Evolutionary conservation across 2,797 vertebrate species (phyloP).

Genomic region (Gastrophryne carolinensis): DNA sequence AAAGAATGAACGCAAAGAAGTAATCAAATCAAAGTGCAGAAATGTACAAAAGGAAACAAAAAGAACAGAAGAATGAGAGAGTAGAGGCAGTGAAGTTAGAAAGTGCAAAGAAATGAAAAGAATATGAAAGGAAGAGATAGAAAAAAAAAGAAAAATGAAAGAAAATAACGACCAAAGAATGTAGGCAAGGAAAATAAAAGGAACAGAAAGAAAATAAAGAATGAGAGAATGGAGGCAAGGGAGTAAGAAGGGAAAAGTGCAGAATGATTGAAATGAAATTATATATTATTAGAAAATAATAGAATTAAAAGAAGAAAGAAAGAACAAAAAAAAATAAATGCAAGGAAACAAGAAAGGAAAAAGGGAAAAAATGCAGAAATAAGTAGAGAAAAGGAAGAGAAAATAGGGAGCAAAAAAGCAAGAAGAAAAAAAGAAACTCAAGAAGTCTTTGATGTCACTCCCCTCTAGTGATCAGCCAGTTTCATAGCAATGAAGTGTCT

Average conservation of each 20-base stretch:
- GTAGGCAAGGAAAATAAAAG: neutral
- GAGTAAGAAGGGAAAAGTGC: neutral
- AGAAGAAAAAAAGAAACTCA: neutral
- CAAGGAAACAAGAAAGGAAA: neutral
- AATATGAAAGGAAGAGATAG: neutral
- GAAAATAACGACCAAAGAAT: neutral
- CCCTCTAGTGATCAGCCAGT: too few relatives aligned
- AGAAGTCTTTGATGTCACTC: too few relatives aligned
- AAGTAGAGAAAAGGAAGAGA: neutral
- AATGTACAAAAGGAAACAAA: too few relatives aligned
- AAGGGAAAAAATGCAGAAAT: neutral
- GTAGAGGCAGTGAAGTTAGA: neutral
- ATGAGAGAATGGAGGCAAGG: neutral
- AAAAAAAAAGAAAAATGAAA: too few relatives aligned
- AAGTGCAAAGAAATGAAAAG: neutral
- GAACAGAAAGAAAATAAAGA: neutral
- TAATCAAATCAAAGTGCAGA: too few relatives aligned
- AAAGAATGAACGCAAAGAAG: too few relatives aligned
- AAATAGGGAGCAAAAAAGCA: neutral
- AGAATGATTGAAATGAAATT: too few relatives aligned
- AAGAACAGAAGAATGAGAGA: neutral
- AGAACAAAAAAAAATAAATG: neutral
- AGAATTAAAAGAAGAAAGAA: neutral
- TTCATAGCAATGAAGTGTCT: too few relatives aligned
- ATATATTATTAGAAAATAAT: neutral